Conservation (phyloP, 2,797 vertebrate species). For the Momotus momota region DNA sequence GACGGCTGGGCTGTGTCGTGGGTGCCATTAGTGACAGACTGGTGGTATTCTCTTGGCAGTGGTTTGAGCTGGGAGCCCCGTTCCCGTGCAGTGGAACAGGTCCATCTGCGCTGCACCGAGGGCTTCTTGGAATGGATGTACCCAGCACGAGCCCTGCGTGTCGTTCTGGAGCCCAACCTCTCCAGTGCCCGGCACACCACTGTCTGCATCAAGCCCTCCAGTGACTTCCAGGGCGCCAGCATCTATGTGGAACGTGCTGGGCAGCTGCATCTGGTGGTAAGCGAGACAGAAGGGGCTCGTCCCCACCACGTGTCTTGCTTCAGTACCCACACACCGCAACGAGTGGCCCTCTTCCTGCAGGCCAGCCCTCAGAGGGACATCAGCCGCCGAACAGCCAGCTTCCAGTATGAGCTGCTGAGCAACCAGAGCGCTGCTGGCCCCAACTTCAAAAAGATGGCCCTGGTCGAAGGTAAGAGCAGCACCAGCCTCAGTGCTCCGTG, state of each 20-base stretch:
- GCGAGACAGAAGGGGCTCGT: conserved; percentile 49
- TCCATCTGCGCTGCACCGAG: conserved; percentile 82
- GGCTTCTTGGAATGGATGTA: conserved; percentile 84
- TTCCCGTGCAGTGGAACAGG: conserved; percentile 81
- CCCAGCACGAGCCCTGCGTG: conserved; percentile 79
- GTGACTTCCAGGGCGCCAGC: conserved; percentile 77
- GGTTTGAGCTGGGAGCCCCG: conserved; percentile 73
- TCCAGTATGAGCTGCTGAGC: conserved; percentile 84
- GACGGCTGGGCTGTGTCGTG: accelerated
- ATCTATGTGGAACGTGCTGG: conserved; percentile 79
- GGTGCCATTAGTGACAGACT: accelerated
- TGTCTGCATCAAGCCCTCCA: conserved; percentile 81
- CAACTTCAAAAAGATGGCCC: conserved; percentile 19
- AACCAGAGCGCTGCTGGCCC: conserved; percentile 53
- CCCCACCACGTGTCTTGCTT: conserved; percentile 80
- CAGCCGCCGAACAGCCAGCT: conserved; percentile 76
- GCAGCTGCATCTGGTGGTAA: conserved; percentile 76
- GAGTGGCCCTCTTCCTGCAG: conserved; percentile 82
- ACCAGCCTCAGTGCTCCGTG: accelerated
- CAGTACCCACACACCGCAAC: conserved; percentile 47
- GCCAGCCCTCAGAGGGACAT: conserved; percentile 77
- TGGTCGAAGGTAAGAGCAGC: conserved; percentile 71
- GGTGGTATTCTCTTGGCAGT: conserved; percentile 39
- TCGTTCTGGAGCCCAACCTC: conserved; percentile 83
- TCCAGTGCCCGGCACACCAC: conserved; percentile 57